Conservation (phyloP, 1,140 invertebrate genomes). For the Cotesia vestalis region DNA sequence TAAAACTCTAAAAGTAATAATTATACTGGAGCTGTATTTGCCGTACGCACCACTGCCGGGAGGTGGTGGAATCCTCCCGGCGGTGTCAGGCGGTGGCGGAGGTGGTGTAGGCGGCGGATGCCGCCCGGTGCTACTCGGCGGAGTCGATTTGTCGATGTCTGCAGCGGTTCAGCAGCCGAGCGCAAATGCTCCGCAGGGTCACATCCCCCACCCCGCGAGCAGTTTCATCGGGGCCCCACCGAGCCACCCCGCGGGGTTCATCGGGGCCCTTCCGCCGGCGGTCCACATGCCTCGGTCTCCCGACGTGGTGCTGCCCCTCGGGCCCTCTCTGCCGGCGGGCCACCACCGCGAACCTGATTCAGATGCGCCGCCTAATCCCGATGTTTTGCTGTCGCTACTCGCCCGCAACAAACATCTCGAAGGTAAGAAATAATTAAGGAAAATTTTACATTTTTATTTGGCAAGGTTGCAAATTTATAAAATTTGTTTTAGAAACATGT, state of each 20-base stretch:
- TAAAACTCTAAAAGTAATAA: background rate
- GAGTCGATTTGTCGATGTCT: conserved; percentile 63
- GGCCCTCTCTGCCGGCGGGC: conserved; percentile 44
- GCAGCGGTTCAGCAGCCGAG: conserved; percentile 54
- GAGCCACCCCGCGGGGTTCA: conserved; percentile 30
- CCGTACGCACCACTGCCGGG: conserved; percentile 65
- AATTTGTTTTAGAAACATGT: too few relatives aligned
- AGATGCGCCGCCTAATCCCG: conserved; percentile 74
- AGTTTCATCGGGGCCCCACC: conserved; percentile 13
- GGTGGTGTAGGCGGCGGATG: conserved; percentile 51
- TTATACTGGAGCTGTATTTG: conserved; percentile 66
- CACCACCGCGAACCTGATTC: conserved; percentile 54
- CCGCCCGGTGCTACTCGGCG: conserved; percentile 55
- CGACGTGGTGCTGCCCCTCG: conserved; percentile 31
- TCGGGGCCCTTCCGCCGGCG: conserved; percentile 18
- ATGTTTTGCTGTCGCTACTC: conserved; percentile 82
- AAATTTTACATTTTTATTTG: background rate
- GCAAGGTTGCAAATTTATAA: too few relatives aligned
- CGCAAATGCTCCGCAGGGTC: conserved; percentile 27
- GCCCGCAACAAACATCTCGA: conserved; percentile 87
- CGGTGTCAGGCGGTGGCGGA: conserved; percentile 55
- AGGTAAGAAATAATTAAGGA: conserved; percentile 70
- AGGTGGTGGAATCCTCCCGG: conserved; percentile 62
- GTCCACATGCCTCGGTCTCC: conserved; percentile 24
- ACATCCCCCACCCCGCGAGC: conserved; percentile 33